phyloP scores from a whole-genome alignment of 2,797 vertebrate genomes.

The Tympanoctomys barrerae region DNA sequence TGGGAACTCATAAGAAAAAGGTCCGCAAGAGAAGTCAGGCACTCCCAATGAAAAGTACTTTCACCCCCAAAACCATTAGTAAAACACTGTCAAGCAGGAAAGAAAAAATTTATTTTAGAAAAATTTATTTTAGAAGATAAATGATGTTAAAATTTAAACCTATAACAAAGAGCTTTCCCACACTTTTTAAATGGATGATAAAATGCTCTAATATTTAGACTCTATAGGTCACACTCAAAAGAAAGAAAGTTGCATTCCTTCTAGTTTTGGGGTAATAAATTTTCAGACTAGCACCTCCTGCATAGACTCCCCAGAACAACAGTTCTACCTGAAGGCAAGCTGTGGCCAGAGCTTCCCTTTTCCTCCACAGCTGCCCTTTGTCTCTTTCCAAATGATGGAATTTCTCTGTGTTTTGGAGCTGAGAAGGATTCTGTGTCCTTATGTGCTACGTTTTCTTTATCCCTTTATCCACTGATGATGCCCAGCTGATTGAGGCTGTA shows the following conservation, averaged over 20 bases:
- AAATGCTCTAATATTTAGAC: background rate
- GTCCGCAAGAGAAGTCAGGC: background rate
- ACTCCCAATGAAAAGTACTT: background rate
- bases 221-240: background rate
- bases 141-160: background rate
- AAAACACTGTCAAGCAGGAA: background rate
- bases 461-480: background rate
- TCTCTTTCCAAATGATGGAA: background rate
- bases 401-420: background rate
- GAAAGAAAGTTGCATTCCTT: background rate
- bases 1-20: background rate
- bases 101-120: too few relatives aligned
- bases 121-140: slow-evolving; percentile 36
- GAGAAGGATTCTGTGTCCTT: background rate
- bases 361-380: background rate
- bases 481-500: background rate
- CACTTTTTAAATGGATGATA: background rate
- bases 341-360: background rate
- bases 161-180: background rate
- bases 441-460: background rate
- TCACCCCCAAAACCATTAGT: background rate
- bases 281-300: background rate
- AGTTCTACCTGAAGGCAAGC: background rate
- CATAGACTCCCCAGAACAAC: background rate
- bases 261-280: background rate